Conservation (phyloP, 2,113 vertebrate species). For the Tinamus guttatus region DNA sequence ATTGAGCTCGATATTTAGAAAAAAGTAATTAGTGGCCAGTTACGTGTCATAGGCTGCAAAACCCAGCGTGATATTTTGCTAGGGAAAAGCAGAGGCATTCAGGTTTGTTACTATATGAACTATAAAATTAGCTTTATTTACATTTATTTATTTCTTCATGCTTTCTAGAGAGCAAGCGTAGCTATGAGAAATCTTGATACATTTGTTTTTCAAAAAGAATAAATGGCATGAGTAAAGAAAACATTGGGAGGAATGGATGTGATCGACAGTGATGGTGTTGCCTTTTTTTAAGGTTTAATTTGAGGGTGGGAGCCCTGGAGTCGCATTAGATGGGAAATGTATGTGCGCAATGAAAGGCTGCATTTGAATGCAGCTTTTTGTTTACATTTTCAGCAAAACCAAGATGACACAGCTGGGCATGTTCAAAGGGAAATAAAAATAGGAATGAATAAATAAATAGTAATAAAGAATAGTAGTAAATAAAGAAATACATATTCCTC, state of each 20-base stretch:
- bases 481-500: neutral
- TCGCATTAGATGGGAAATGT: neutral
- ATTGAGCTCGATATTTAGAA: conserved; percentile 76
- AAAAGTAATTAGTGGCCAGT: conserved; percentile 67
- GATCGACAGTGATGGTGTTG: neutral
- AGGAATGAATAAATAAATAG: conserved; percentile 69
- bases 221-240: conserved; percentile 32
- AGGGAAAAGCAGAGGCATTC: conserved; percentile 40
- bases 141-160: conserved; percentile 24
- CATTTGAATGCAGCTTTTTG: conserved; percentile 46
- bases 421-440: conserved; percentile 70
- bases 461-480: conserved; percentile 66
- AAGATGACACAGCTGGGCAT: conserved; percentile 71
- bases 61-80: conserved; percentile 59
- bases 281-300: conserved; percentile 26
- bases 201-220: conserved; percentile 38
- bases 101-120: conserved; percentile 11
- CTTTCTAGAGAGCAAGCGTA: neutral
- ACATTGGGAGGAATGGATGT: neutral
- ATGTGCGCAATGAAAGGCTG: conserved; percentile 41
- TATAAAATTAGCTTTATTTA: conserved; percentile 35
- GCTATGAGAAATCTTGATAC: conserved; percentile 5
- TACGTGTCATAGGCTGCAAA: conserved; percentile 74
- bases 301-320: conserved; percentile 24
- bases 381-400: conserved; percentile 70